Evolutionary conservation across 2,888 invertebrate species (phyloP).

Genomic region (Oligia latruncula): DNA sequence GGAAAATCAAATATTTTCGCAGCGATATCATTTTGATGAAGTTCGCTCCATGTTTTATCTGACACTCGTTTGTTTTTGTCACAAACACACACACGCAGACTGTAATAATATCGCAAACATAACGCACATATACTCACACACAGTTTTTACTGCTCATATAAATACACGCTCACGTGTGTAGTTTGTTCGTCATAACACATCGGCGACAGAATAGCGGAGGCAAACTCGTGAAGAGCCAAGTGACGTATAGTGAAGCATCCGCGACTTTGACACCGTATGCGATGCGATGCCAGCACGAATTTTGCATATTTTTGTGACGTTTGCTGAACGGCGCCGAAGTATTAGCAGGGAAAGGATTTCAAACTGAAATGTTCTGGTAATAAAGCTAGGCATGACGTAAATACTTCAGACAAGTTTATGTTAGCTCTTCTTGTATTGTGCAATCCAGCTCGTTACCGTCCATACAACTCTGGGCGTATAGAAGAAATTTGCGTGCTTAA

Average conservation of each 20-base stretch:
- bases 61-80: constrained; percentile 62
- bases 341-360: constrained; percentile 12
- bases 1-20: constrained; percentile 67
- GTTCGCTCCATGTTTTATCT: constrained; percentile 63
- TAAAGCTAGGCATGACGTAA: not conserved
- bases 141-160: constrained; percentile 31
- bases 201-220: constrained; percentile 29
- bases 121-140: constrained; percentile 8
- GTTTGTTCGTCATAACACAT: constrained; percentile 49
- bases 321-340: not conserved
- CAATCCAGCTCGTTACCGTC: not conserved
- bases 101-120: constrained; percentile 19
- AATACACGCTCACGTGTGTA: constrained; percentile 20
- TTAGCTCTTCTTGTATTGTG: not conserved
- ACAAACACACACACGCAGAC: constrained; percentile 38
- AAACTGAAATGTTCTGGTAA: not conserved
- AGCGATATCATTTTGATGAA: constrained; percentile 68
- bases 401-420: not conserved
- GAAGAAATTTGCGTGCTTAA: constrained; percentile 2
- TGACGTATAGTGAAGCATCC: constrained; percentile 22
- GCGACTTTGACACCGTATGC: constrained; percentile 16
- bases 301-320: constrained; percentile 33
- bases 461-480: not conserved
- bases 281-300: constrained; percentile 16
- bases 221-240: constrained; percentile 45